Percentiles rank a stretch among this genome's conserved stretches.
phyloP scores from a whole-genome alignment of 2,113 vertebrate species.

The Murina feae region DNA sequence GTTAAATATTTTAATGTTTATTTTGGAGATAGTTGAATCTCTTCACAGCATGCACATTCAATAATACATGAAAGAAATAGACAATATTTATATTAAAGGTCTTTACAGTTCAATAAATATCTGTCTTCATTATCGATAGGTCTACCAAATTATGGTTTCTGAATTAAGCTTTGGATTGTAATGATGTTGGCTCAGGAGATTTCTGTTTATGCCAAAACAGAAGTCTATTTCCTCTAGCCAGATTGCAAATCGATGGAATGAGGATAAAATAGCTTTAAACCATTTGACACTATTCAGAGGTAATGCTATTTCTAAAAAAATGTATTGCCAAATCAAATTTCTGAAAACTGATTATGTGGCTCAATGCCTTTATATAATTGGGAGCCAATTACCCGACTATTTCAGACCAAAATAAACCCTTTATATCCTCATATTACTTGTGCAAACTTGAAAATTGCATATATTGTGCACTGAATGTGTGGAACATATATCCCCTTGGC shows the following conservation, averaged over 20 bases:
- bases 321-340: conserved; percentile 31
- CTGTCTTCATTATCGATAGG: conserved; percentile 2
- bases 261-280: conserved; percentile 58
- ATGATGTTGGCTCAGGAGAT: conserved; percentile 12
- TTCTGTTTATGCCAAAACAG: conserved; percentile 46
- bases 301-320: conserved; percentile 3
- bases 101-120: not conserved
- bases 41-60: not conserved
- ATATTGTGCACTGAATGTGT: not conserved
- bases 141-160: conserved; percentile 21
- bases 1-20: not conserved
- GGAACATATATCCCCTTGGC: not conserved
- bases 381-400: not conserved
- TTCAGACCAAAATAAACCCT: not conserved
- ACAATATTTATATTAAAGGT: conserved; percentile 4
- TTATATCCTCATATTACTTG: not conserved
- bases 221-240: conserved; percentile 28
- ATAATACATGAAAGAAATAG: not conserved
- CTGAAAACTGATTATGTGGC: not conserved
- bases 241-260: conserved; percentile 38
- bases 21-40: not conserved
- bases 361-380: conserved; percentile 8
- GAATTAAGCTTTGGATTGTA: conserved; percentile 37
- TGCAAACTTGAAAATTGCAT: not conserved
- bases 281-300: conserved; percentile 17